Base-by-base conservation (phyloP, 2,113 vertebrate species). In the Steatornis caripensis region DNA sequence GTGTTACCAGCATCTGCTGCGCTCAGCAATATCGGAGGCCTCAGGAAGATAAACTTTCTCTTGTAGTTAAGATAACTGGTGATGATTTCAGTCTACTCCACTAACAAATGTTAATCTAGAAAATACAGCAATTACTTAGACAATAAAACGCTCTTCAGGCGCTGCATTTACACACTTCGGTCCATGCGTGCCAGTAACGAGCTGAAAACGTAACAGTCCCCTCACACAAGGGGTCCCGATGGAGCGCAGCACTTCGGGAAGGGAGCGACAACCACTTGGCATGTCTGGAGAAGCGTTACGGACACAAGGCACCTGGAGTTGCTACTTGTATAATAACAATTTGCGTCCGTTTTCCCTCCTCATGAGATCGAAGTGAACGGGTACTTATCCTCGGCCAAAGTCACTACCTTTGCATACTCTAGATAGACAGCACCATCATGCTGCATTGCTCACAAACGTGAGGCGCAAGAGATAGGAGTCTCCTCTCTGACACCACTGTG, bases 21-120 rank as follows among this genome's bases (percentile, higher is more conserved):
- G 3, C 36, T 90, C 66, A 14, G 3, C 36, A 66, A 46, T n/a
- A 93, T 23, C 23, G 4, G 37, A 80, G 75, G 46, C 65, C 74
- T 46, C 66, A 81, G 76, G 82, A 91, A 97, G 88, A 94, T 29
- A 51, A 87, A 87, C 91, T 78, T 92, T 91, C 64, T 71, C 41
- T 87, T 41, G 1, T 3, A 36, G 87, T 91, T 65, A 72, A 76
- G 60, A 94, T 62, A 82, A 58, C 21, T 4, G 9, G 54, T 2
- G 15, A 48, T 4, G 37, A 84, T 64, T 76, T 93, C 84, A 19
- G 72, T 18, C 84, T 48, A 15, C 61, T 49, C 45, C 57, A 41
- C 69, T 80, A 69, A 49, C 70, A 82, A 90, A 78, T 1, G 64
- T 71, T 84, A 54, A 84, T 78, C 79, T 57, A 61, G 92, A 86